These are phyloP conservation scores for Apocheima hispidaria DNA, from an alignment of 2,888 invertebrate species.

Conservation along the genomic window DNA sequence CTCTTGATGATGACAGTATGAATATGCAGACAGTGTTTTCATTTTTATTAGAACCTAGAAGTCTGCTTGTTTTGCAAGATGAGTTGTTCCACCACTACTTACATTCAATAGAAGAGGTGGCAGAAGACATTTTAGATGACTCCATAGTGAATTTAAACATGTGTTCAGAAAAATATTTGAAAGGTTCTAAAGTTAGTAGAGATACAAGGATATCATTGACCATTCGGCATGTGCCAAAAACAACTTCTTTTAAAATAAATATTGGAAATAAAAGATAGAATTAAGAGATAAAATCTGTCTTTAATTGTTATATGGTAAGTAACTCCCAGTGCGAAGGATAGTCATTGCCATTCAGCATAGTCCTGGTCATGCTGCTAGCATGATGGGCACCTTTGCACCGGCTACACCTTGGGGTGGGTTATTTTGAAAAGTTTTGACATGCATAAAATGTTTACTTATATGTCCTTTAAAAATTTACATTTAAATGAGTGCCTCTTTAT, in stretches of 20 bases:
- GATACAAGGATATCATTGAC: conserved; percentile 94
- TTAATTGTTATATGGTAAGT: conserved; percentile 1
- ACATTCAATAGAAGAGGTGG: conserved; percentile 93
- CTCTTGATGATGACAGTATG: conserved; percentile 66
- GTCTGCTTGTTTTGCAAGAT: conserved; percentile 94
- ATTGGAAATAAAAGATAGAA: conserved; percentile 78
- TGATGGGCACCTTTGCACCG: too few relatives aligned
- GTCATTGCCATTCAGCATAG: too few relatives aligned
- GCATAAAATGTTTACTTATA: too few relatives aligned
- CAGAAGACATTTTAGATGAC: conserved; percentile 87
- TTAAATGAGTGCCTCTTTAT: too few relatives aligned
- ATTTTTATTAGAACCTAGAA: conserved; percentile 94
- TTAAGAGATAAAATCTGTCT: conserved; percentile 2
- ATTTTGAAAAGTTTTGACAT: too few relatives aligned
- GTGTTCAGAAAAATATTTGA: conserved; percentile 84
- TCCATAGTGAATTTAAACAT: conserved; percentile 88
- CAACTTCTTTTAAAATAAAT: conserved; percentile 90
- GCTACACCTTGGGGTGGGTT: too few relatives aligned
- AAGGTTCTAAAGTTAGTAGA: conserved; percentile 86
- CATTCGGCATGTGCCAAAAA: conserved; percentile 97
- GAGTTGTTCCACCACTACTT: conserved; percentile 93
- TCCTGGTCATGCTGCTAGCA: too few relatives aligned
- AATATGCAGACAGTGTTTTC: conserved; percentile 86
- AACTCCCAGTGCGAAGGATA: too few relatives aligned
- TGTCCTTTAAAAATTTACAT: too few relatives aligned